Base-by-base conservation (phyloP, 2,797 vertebrate species). In the Momotus momota region DNA sequence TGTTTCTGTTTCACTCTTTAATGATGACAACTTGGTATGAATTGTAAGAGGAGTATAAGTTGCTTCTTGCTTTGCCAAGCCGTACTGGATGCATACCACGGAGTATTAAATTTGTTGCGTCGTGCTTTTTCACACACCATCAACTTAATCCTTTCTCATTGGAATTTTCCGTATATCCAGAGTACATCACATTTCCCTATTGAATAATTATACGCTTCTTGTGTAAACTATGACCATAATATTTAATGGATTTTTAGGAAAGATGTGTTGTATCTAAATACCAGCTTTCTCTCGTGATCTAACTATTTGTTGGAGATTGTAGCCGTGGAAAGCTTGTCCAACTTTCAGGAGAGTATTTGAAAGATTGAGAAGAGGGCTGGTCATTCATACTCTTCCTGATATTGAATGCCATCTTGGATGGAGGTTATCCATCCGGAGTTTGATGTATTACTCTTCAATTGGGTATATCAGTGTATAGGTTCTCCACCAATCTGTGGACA, bases 1-100 rank as follows among this genome's bases (percentile, higher is more conserved):
- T 69, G 31, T 70, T 84, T 88, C 51, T 66, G 15, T 62, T 92
- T 61, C 17, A 27, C 20, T 71, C 27, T 69, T 87, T 58, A 78
- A 89, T 77, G 40, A 61, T 75, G 48, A 35, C 35, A 66, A 31
- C 38, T 73, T 92, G 31, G 21, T 80, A 45, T 52, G 40, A 90
- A 72, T 82, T 62, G 41, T 88, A 57, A 88, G 90, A 83, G 65
- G 33, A 93, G 31, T 14, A 43, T 49, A 79, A 66, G 35, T 78
- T 51, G 51, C n/a, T 55, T 73, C 31, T 81, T 81, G 64, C 13
- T 33, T 81, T 79, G 72, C 43, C 43, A 70, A 83, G 58, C 38
- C 13, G n/a, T 33, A 4, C 49, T 27, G 14, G 70, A 12, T 14
- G 1, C 89, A 23, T 43, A 17, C 48, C 51, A 29, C 6, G 11